Percentiles rank a stretch among this genome's conserved stretches.
Conservation (phyloP, 2,797 vertebrate genomes). For the Leptoclinus maculatus region DNA sequence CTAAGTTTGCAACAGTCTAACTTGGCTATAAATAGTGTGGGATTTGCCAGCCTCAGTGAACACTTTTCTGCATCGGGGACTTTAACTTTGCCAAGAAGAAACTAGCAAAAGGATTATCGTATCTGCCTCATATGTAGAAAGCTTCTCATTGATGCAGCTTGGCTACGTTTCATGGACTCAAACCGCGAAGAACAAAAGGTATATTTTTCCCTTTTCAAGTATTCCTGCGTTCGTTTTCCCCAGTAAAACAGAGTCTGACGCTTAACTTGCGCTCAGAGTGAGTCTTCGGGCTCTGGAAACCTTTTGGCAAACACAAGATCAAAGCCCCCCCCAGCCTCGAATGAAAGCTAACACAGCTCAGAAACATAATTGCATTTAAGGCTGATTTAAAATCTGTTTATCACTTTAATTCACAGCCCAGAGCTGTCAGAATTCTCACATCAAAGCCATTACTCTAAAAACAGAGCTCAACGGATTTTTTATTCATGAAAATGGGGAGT, state of each 20-base stretch:
- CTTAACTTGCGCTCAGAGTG: constrained; percentile 43
- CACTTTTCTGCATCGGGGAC: constrained; percentile 14
- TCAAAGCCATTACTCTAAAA: constrained; percentile 69
- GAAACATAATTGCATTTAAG: constrained; percentile 73
- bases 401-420: constrained; percentile 70
- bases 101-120: constrained; percentile 49
- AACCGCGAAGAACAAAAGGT: constrained; percentile 47
- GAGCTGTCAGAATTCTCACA: constrained; percentile 64
- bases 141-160: constrained; percentile 41
- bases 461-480: constrained; percentile 34
- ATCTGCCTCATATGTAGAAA: constrained; percentile 39
- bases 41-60: constrained; percentile 40
- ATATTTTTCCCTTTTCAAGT: constrained; percentile 36
- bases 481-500: constrained; percentile 49
- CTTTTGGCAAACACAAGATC: constrained; percentile 71
- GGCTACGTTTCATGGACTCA: constrained; percentile 36
- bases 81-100: constrained; percentile 30
- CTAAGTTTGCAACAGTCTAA: constrained; percentile 20
- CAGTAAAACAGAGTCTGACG: constrained; percentile 41
- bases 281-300: constrained; percentile 63
- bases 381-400: constrained; percentile 76
- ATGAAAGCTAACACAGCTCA: constrained; percentile 66
- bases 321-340: constrained; percentile 71
- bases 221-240: constrained; percentile 38
- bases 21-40: constrained; percentile 23